A percentile compares a stretch with the other conserved stretches of the same genome.
Evolutionary conservation across 2,888 invertebrate genomes (phyloP).

Genomic region (Hirtodrosophila cameraria): DNA sequence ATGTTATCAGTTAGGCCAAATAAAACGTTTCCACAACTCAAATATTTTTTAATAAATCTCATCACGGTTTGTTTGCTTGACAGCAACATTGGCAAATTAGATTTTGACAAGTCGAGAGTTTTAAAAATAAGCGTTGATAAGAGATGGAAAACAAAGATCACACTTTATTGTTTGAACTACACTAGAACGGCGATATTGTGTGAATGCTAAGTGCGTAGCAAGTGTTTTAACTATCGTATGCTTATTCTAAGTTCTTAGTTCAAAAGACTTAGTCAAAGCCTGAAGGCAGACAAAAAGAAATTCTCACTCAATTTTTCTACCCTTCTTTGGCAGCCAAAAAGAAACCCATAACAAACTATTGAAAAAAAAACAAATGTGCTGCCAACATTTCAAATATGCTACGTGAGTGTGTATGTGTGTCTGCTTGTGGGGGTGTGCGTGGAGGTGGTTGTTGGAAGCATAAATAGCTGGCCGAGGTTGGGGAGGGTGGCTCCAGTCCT

Average conservation of each 20-base stretch:
- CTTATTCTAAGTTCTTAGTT: too few relatives aligned
- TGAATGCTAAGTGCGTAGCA: background rate
- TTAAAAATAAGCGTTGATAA: conserved; percentile 44
- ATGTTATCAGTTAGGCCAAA: conserved; percentile 58
- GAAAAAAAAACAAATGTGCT: conserved; percentile 47
- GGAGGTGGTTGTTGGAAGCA: conserved; percentile 40
- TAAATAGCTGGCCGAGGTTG: conserved; percentile 53
- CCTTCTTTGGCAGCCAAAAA: conserved; percentile 12
- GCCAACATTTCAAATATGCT: conserved; percentile 36
- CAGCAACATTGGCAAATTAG: conserved; percentile 11
- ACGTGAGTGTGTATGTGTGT: conserved; percentile 10
- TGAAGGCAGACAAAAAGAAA: conserved; percentile 12
- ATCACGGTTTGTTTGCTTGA: conserved; percentile 20
- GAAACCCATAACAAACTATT: conserved; percentile 37
- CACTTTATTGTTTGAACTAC: background rate
- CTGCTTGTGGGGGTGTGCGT: conserved; percentile 9
- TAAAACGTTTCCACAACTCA: conserved; percentile 40
- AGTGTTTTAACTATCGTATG: too few relatives aligned
- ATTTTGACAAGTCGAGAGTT: conserved; percentile 1
- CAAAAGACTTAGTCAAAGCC: background rate
- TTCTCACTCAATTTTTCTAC: conserved; percentile 18
- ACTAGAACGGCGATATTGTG: background rate
- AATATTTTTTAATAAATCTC: conserved; percentile 64
- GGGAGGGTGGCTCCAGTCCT: conserved; percentile 49
- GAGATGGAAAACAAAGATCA: conserved; percentile 2